Evolutionary conservation across 2,797 vertebrate genomes (phyloP).

Genomic region (Sebastes minor): DNA sequence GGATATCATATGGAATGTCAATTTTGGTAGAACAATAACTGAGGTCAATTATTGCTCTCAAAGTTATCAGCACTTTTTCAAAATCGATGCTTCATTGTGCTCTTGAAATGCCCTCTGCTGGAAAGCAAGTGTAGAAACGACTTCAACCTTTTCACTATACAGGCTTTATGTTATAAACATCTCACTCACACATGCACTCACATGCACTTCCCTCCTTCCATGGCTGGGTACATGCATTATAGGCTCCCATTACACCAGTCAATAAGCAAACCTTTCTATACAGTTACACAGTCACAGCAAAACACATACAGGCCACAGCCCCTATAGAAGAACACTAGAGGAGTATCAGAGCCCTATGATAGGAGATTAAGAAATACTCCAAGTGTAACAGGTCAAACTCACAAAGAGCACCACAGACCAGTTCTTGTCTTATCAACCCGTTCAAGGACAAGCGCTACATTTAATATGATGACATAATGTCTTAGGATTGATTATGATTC

Average conservation of each 20-base stretch:
- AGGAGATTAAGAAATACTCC: background rate
- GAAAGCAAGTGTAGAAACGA: background rate
- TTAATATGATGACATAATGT: background rate
- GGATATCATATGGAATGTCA: background rate
- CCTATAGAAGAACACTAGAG: background rate
- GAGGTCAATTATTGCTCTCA: background rate
- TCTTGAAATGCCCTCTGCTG: background rate
- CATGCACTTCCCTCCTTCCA: background rate
- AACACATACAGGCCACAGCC: background rate
- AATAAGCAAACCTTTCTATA: conserved; percentile 16
- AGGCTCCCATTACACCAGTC: conserved; percentile 40
- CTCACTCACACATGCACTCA: background rate
- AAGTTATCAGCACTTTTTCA: background rate
- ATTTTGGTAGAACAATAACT: background rate
- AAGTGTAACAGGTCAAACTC: background rate
- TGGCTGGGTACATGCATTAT: background rate
- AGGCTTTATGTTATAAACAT: background rate
- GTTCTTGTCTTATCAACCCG: background rate
- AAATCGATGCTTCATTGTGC: background rate
- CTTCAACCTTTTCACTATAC: background rate
- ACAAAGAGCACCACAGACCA: background rate
- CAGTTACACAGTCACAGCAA: conserved; percentile 7
- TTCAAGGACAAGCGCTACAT: background rate
- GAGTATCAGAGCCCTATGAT: background rate
- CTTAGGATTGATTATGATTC: background rate